Evolutionary conservation across 2,888 invertebrate genomes (phyloP).

Genomic region (Seladonia tumulorum): DNA sequence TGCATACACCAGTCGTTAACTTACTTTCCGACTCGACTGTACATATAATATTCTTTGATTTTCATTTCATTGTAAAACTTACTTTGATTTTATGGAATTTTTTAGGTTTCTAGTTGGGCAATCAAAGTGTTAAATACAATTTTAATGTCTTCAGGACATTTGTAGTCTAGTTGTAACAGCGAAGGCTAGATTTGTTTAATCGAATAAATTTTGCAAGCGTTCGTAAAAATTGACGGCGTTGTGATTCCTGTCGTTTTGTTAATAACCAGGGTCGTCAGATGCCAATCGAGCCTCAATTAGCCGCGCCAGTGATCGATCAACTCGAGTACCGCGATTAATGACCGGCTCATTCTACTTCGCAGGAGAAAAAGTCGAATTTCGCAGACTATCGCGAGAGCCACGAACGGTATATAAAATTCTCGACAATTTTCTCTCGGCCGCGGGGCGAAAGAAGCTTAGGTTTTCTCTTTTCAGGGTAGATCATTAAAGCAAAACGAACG

Average conservation of each 20-base stretch:
- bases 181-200: too few species aligned
- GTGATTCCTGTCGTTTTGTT: neutral
- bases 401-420: conserved; percentile 8
- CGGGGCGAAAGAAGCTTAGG: conserved; percentile 12
- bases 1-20: too few species aligned
- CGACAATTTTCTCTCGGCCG: conserved; percentile 7
- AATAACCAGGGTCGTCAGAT: neutral
- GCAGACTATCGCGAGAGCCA: neutral
- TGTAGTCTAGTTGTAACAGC: neutral
- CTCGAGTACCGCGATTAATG: neutral
- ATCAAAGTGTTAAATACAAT: too few species aligned
- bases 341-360: neutral
- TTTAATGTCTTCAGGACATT: neutral
- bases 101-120: too few species aligned
- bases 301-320: neutral
- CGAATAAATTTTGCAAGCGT: neutral
- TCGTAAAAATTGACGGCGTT: neutral
- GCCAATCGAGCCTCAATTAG: neutral
- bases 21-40: too few species aligned
- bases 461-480: neutral
- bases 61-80: too few species aligned
- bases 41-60: too few species aligned
- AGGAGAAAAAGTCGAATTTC: neutral
- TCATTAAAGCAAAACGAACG: conserved; percentile 26
- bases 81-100: too few species aligned